phyloP scores from a whole-genome alignment of 2,888 invertebrate genomes.

The Brenthis ino region DNA sequence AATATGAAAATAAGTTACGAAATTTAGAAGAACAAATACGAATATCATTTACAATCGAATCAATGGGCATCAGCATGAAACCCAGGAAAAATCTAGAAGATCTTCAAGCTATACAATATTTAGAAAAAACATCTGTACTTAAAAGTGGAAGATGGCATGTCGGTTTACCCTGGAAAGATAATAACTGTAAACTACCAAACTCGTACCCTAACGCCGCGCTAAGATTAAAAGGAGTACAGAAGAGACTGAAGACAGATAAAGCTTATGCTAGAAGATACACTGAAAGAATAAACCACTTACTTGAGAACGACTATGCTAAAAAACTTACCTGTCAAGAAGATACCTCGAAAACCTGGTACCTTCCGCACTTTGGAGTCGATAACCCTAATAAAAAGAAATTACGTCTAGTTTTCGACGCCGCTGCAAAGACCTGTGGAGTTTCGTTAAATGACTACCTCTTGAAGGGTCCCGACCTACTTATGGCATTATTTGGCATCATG shows the following conservation, averaged over 20 bases:
- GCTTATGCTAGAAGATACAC: conserved; percentile 34
- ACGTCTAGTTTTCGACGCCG: conserved; percentile 41
- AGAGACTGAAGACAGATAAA: conserved; percentile 35
- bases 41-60: not conserved
- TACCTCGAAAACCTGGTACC: conserved; percentile 38
- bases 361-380: conserved; percentile 37
- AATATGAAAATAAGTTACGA: not conserved
- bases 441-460: conserved; percentile 43
- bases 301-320: conserved; percentile 40
- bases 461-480: conserved; percentile 42
- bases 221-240: conserved; percentile 39
- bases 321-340: conserved; percentile 21
- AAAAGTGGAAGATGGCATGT: conserved; percentile 40
- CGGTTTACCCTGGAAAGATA: conserved; percentile 42
- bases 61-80: not conserved
- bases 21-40: not conserved
- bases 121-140: conserved; percentile 36
- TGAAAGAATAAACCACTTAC: conserved; percentile 41
- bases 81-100: conserved; percentile 19
- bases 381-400: conserved; percentile 40
- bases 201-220: conserved; percentile 34
- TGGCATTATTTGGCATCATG: conserved; percentile 45
- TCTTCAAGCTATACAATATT: conserved; percentile 26
- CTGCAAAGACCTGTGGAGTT: conserved; percentile 27
- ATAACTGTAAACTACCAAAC: conserved; percentile 35